Evolutionary conservation across 2,797 vertebrate genomes (phyloP).

Genomic region (Crenichthys baileyi): DNA sequence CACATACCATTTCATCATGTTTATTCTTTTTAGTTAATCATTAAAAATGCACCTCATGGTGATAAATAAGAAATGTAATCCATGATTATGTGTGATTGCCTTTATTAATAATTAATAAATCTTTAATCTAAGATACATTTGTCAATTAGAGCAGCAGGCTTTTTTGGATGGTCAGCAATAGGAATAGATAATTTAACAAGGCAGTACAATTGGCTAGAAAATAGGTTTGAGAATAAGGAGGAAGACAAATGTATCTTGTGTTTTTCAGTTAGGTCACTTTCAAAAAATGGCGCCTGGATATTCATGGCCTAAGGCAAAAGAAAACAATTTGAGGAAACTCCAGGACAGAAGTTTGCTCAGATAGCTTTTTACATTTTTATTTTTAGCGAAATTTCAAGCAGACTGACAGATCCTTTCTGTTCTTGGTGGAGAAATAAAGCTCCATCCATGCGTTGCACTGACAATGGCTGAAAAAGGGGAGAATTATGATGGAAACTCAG

Average conservation of each 20-base stretch:
- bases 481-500: slow-evolving; percentile 52
- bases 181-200: neutral
- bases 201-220: slow-evolving; percentile 3
- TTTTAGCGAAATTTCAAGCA: slow-evolving; percentile 49
- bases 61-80: no score
- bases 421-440: slow-evolving; percentile 59
- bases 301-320: slow-evolving; percentile 28
- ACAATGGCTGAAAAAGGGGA: slow-evolving; percentile 58
- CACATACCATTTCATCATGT: neutral
- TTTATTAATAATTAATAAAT: no score
- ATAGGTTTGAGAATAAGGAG: slow-evolving; percentile 13
- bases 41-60: no score
- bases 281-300: slow-evolving; percentile 18
- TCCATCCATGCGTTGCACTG: slow-evolving; percentile 35
- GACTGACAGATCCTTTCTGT: slow-evolving; percentile 59
- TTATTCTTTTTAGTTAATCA: neutral
- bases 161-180: neutral
- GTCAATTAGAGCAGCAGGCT: neutral
- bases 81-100: no score
- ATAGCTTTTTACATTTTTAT: slow-evolving; percentile 15
- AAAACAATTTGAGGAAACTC: slow-evolving; percentile 53
- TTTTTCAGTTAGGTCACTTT: slow-evolving; percentile 19
- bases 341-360: slow-evolving; percentile 39
- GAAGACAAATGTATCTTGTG: slow-evolving; percentile 21
- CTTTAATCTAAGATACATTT: neutral